These are phyloP conservation scores for Anagrus nilaparvatae DNA, from an alignment of 1,140 invertebrate genomes.

Conservation along the genomic window DNA sequence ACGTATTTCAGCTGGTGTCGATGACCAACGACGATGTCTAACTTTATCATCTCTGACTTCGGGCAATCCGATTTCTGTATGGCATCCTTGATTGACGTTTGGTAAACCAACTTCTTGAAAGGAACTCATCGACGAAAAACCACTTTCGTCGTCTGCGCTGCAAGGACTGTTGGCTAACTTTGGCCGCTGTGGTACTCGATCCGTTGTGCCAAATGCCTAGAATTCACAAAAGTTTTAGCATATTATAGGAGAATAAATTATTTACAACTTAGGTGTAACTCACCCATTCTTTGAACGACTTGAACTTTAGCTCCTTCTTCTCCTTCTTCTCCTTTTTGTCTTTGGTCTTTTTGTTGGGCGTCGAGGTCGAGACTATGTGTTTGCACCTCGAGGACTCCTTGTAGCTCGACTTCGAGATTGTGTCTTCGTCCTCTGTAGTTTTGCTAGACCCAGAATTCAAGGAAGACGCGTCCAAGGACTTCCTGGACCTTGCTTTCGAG, in stretches of 20 bases:
- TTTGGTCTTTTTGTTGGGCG: conserved; percentile 8
- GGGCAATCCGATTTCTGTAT: conserved; percentile 37
- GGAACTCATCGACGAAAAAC: conserved; percentile 71
- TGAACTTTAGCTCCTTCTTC: conserved; percentile 7
- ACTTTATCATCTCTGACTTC: conserved; percentile 30
- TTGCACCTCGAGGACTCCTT: no score
- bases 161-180: conserved; percentile 43
- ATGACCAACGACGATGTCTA: conserved; percentile 38
- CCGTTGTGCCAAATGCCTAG: conserved; percentile 7
- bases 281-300: conserved; percentile 13
- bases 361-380: conserved; percentile 6
- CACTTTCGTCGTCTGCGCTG: conserved; percentile 64
- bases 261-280: no score
- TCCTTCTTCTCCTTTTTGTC: no score
- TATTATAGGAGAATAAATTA: no score
- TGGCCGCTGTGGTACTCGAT: conserved; percentile 27
- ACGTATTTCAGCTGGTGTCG: conserved; percentile 34
- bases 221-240: not conserved
- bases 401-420: no score
- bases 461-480: conserved; percentile 31
- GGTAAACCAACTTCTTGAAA: conserved; percentile 68
- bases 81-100: conserved; percentile 33
- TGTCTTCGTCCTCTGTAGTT: conserved; percentile 30
- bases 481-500: conserved; percentile 24
- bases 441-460: conserved; percentile 33